phyloP scores from a whole-genome alignment of 2,888 invertebrate species.

The Nasonia oneida region DNA sequence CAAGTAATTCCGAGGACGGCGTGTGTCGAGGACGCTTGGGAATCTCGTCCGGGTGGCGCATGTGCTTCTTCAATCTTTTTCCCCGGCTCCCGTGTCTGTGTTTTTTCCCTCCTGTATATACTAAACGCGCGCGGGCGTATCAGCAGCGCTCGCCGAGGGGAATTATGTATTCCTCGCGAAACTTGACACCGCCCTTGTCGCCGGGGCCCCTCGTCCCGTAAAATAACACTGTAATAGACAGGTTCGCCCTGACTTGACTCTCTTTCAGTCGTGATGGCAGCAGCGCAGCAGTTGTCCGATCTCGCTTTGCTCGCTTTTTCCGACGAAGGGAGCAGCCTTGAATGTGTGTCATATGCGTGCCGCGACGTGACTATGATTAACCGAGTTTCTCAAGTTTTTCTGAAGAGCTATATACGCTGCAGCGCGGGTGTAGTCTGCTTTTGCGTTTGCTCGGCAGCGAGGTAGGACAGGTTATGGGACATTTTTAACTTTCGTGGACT shows the following conservation, averaged over 20 bases:
- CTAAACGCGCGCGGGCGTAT: slow-evolving; percentile 15
- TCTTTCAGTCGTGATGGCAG: neutral
- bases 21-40: slow-evolving; percentile 47
- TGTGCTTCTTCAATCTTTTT: slow-evolving; percentile 24
- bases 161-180: slow-evolving; percentile 60
- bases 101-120: neutral
- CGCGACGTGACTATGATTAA: slow-evolving; percentile 49
- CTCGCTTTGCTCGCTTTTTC: neutral
- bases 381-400: slow-evolving; percentile 52
- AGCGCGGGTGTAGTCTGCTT: neutral
- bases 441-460: too few species aligned
- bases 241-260: slow-evolving; percentile 24
- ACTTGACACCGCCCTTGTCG: slow-evolving; percentile 48
- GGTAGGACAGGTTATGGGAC: too few species aligned
- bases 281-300: neutral
- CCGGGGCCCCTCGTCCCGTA: slow-evolving; percentile 50
- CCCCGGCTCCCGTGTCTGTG: neutral
- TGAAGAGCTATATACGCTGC: slow-evolving; percentile 3
- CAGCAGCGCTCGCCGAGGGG: slow-evolving; percentile 27
- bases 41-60: neutral
- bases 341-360: neutral
- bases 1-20: slow-evolving; percentile 6
- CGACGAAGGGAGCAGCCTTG: neutral
- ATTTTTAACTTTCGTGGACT: too few species aligned
- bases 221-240: slow-evolving; percentile 63